Evolutionary conservation across 2,797 vertebrate genomes (phyloP), one percentile per base, ranked within the genome.

Genomic region (Avahi laniger): DNA sequence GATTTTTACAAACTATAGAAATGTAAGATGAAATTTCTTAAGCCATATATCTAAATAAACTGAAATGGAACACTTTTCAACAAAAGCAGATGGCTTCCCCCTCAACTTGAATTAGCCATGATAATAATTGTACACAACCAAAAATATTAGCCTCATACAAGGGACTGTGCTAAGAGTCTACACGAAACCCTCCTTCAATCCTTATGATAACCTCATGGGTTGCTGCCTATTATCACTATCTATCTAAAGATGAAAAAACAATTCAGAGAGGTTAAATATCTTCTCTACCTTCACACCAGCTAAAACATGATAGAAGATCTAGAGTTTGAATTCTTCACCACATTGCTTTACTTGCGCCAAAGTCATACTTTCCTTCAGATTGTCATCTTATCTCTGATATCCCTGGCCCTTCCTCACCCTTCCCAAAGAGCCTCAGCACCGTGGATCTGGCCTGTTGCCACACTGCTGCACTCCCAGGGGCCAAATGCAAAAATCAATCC

Each of bases 401-500:
- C 14, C 17, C 13, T 18, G 54, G 46, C 26, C 92, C 46, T n/a
- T 89, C 72, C 26, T 87, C 35, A 4, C 13, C 28, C 18, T 65
- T 65, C 69, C 15, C 17, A 1, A 35, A 24, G 15, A 1, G 13
- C n/a, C 72, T 50, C n/a, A 4, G 79, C 0, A 1, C 41, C n/a
- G 18, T 35, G 30, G 33, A 59, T n/a, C 92, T 73, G 54, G 83
- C 69, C 50, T 11, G 24, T 22, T 17, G 50, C 87, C 65, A 28
- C 0, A 0, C n/a, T 73, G 79, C 24, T 6, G 33, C 28, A 59
- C 63, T 82, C 24, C 75, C 59, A 79, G 35, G 11, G 17, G 50
- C n/a, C 46, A 38, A 92, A 92, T 41, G 46, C 78, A 83, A 95
- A 97, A 96, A 90, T 88, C 90, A 94, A 86, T 93, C 59, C 26